phyloP scores from a whole-genome alignment of 2,113 vertebrate genomes.

The Sminthopsis crassicaudata region DNA sequence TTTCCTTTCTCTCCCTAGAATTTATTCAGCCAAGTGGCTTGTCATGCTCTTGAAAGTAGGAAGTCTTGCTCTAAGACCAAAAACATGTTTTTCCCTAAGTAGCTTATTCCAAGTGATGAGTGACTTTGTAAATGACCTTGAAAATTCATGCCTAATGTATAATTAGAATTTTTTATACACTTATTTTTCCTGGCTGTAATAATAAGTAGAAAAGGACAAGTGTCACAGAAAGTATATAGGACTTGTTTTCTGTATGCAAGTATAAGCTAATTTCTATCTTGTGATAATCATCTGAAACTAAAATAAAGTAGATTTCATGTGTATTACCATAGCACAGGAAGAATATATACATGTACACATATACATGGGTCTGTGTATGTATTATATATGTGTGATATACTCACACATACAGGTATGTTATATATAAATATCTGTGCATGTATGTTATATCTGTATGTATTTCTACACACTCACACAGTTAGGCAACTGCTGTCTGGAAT shows the following conservation, averaged over 20 bases:
- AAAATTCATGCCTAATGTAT: not conserved
- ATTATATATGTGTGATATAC: not conserved
- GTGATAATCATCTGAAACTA: not conserved
- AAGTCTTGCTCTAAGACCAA: not conserved
- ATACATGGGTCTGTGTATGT: not conserved
- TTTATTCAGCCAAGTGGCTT: not conserved
- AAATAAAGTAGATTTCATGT: slow-evolving; percentile 17
- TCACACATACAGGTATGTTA: no score
- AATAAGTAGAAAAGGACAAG: not conserved
- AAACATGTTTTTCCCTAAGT: not conserved
- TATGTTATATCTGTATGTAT: not conserved
- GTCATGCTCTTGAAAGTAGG: not conserved
- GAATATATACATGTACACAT: not conserved
- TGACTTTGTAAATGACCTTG: not conserved
- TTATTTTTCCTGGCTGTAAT: not conserved
- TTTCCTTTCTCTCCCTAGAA: not conserved
- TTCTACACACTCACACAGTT: not conserved
- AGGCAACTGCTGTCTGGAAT: not conserved
- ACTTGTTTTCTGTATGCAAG: not conserved
- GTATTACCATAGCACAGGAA: not conserved
- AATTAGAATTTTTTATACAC: not conserved
- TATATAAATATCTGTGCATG: no score
- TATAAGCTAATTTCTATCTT: not conserved
- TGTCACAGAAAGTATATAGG: not conserved
- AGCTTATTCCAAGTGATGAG: not conserved